Evolutionary conservation across 2,888 invertebrate genomes (phyloP).

Genomic region (Diarsia rubi): DNA sequence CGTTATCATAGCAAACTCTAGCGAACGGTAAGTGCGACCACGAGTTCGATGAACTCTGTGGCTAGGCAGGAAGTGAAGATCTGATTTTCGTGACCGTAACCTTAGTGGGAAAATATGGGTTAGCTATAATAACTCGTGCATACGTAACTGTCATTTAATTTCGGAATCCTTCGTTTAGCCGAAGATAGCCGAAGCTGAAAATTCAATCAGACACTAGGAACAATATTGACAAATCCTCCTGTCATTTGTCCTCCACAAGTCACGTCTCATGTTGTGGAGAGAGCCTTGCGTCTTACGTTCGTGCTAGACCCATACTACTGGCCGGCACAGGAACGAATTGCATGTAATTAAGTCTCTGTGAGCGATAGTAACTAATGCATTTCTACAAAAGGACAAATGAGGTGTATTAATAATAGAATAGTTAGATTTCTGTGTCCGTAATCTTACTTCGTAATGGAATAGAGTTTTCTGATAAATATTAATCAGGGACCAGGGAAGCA

Average conservation of each 20-base stretch:
- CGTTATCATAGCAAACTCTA: no score
- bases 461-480: no score
- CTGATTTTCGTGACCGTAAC: no score
- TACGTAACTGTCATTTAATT: background rate
- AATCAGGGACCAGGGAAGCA: background rate
- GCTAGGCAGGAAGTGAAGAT: no score
- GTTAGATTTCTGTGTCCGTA: conserved; percentile 18
- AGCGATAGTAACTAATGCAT: conserved; percentile 41
- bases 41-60: no score
- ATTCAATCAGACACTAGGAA: no score
- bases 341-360: conserved; percentile 50
- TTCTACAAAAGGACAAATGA: conserved; percentile 18
- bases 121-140: no score
- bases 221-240: background rate
- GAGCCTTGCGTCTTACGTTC: background rate
- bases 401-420: conserved; percentile 26
- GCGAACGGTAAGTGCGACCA: no score
- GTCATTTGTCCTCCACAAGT: background rate
- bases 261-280: background rate
- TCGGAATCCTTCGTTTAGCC: background rate
- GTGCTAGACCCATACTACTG: background rate
- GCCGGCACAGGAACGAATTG: conserved; percentile 45
- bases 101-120: no score
- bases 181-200: no score
- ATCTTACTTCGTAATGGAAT: background rate